phyloP scores from a whole-genome alignment of 2,797 vertebrate species.

The Enteromius argenteus region DNA sequence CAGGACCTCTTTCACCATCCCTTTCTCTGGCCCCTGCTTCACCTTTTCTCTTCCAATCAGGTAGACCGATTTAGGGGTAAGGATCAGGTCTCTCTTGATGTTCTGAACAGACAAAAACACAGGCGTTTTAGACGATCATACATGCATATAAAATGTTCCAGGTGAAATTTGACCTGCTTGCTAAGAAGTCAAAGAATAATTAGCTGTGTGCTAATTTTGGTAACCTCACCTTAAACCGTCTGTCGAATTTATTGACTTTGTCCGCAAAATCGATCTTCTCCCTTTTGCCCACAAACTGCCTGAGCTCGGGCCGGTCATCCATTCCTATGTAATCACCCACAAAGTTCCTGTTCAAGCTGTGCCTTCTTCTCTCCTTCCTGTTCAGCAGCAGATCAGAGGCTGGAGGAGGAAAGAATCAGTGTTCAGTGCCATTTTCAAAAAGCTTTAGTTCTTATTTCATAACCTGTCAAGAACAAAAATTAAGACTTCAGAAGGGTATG shows the following conservation, averaged over 20 bases:
- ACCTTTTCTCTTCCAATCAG: slow-evolving; percentile 95
- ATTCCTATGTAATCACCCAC: slow-evolving; percentile 97
- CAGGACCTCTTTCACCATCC: slow-evolving; percentile 92
- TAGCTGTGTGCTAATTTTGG: background rate
- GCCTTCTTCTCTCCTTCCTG: slow-evolving; percentile 92
- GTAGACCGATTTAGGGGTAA: slow-evolving; percentile 93
- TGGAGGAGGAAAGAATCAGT: slow-evolving; percentile 62
- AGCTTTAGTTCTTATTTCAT: background rate
- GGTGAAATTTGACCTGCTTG: background rate
- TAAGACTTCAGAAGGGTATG: background rate
- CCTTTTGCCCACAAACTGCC: slow-evolving; percentile 93
- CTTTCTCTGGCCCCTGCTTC: slow-evolving; percentile 95
- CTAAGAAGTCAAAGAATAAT: background rate
- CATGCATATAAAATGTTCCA: background rate
- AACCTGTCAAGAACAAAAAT: background rate
- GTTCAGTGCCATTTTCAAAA: background rate
- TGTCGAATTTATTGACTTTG: slow-evolving; percentile 93
- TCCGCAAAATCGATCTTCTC: slow-evolving; percentile 98
- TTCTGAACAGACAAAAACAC: slow-evolving; percentile 72
- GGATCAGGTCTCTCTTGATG: slow-evolving; percentile 93
- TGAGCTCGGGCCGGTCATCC: slow-evolving; percentile 92
- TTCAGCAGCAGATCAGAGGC: slow-evolving; percentile 95
- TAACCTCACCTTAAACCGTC: slow-evolving; percentile 90
- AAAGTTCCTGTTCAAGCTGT: slow-evolving; percentile 98
- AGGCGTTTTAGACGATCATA: slow-evolving; percentile 2